A percentile compares a stretch with the other conserved stretches of the same genome.
Evolutionary conservation across 1,140 invertebrate genomes (phyloP).

Genomic region (Campoletis sonorensis): DNA sequence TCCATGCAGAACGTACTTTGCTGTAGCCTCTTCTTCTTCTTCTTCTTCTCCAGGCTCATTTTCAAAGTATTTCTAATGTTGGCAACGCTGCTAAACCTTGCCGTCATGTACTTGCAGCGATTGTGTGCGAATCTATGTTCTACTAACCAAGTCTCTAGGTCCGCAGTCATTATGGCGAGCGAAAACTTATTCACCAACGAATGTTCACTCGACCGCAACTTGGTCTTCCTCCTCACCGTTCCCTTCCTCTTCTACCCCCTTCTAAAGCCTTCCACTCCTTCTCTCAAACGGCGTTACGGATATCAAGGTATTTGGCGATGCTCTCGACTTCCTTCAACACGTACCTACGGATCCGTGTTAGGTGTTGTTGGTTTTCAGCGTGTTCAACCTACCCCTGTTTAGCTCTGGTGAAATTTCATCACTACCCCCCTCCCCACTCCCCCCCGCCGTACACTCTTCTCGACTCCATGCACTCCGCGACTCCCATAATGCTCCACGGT

Average conservation of each 20-base stretch:
- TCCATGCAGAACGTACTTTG: neutral
- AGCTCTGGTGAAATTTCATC: neutral
- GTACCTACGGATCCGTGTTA: too few relatives aligned
- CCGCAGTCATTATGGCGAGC: conserved; percentile 44
- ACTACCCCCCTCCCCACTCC: neutral
- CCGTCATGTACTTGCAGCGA: neutral
- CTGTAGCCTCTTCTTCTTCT: conserved; percentile 27
- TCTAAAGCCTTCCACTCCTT: too few relatives aligned
- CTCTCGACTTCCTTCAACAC: too few relatives aligned
- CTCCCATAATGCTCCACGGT: neutral
- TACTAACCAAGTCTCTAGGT: conserved; percentile 34
- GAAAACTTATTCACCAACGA: conserved; percentile 47
- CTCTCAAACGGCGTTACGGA: neutral
- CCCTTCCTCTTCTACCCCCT: neutral
- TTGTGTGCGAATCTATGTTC: conserved; percentile 26
- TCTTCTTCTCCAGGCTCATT: conserved; percentile 23
- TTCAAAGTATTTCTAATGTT: neutral
- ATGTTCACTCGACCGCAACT: conserved; percentile 51
- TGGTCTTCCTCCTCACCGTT: neutral
- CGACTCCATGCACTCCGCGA: too few relatives aligned
- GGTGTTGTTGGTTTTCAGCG: neutral
- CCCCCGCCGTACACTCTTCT: too few relatives aligned
- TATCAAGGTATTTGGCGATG: too few relatives aligned
- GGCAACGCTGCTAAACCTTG: neutral
- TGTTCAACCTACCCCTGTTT: neutral